Conservation (phyloP, 2,888 invertebrate species). For the Plagodis dolabraria region DNA sequence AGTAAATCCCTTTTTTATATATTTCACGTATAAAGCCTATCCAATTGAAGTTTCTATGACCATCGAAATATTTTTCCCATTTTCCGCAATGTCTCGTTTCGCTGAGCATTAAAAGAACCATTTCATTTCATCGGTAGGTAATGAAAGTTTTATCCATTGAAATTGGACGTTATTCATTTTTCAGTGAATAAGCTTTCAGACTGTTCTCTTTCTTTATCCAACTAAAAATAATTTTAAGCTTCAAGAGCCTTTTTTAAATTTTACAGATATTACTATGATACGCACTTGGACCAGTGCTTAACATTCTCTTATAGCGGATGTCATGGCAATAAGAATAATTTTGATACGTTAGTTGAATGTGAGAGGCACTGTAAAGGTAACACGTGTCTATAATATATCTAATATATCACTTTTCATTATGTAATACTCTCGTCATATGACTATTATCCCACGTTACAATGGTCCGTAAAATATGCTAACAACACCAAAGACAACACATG, state of each 20-base stretch:
- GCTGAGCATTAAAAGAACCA: slow-evolving; percentile 36
- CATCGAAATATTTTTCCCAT: slow-evolving; percentile 32
- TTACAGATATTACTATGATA: slow-evolving; percentile 63
- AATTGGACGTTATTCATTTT: slow-evolving; percentile 29
- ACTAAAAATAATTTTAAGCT: slow-evolving; percentile 3
- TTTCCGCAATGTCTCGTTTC: slow-evolving; percentile 36
- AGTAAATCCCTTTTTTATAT: slow-evolving; percentile 37
- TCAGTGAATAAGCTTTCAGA: slow-evolving; percentile 22
- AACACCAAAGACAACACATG: no score
- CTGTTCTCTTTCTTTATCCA: slow-evolving; percentile 4
- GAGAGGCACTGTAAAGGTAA: slow-evolving; percentile 63
- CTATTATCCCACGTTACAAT: no score
- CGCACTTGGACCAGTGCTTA: slow-evolving; percentile 54
- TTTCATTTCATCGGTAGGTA: slow-evolving; percentile 37
- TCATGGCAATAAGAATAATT: slow-evolving; percentile 61
- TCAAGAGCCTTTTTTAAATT: slow-evolving; percentile 4
- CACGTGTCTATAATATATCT: background rate
- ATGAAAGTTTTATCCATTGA: slow-evolving; percentile 37
- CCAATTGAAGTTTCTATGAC: slow-evolving; percentile 27
- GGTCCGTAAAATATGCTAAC: no score
- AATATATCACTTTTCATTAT: no score
- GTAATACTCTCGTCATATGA: no score
- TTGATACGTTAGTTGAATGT: slow-evolving; percentile 52
- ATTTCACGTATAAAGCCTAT: slow-evolving; percentile 17
- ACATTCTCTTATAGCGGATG: slow-evolving; percentile 59